A percentile compares a stretch with the other conserved stretches of the same genome.
Evolutionary conservation across 2,113 vertebrate genomes (phyloP).

Genomic region (Nyctibius bracteatus): DNA sequence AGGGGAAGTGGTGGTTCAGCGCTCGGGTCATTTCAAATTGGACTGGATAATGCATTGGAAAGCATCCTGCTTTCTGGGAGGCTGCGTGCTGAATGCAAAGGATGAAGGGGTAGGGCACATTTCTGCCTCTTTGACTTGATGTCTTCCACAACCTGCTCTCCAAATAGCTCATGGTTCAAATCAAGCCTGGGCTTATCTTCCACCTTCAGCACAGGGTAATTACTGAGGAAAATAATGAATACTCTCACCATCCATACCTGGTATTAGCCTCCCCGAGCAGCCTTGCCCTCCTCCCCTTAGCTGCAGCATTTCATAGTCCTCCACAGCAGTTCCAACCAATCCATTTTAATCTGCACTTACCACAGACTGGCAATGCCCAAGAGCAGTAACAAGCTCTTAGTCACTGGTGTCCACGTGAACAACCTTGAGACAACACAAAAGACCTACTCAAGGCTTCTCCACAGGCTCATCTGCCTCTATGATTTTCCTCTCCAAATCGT

Average conservation of each 20-base stretch:
- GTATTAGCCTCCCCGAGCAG: neutral
- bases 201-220: neutral
- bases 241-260: neutral
- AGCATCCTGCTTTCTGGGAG: slow-evolving; percentile 17
- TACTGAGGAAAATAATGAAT: neutral
- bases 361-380: neutral
- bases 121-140: neutral
- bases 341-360: neutral
- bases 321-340: neutral
- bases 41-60: slow-evolving; percentile 13
- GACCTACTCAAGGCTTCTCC: neutral
- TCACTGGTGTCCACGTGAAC: neutral
- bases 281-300: neutral
- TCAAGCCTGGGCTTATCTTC: neutral
- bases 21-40: slow-evolving; percentile 21
- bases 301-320: neutral
- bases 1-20: slow-evolving; percentile 19
- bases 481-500: neutral
- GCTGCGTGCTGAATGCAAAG: neutral
- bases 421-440: neutral
- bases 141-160: neutral
- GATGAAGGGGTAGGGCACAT: neutral
- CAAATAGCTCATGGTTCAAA: neutral
- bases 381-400: neutral
- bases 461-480: neutral